A percentile compares a stretch with the other conserved stretches of the same genome.
phyloP scores from a whole-genome alignment of 2,888 invertebrate genomes.

The Ctenicera cuprea region DNA sequence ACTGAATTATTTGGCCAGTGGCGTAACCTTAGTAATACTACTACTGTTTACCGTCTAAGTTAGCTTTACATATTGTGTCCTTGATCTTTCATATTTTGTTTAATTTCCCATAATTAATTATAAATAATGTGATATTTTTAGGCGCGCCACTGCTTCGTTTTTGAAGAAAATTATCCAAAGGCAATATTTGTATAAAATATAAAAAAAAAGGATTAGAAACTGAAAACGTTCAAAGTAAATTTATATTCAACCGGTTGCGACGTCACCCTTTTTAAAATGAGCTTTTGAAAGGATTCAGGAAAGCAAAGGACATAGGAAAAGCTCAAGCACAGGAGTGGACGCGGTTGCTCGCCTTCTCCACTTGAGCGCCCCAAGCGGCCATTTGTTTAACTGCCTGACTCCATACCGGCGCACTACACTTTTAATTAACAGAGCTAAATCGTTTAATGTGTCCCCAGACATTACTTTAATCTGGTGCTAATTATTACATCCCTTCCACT shows the following conservation, averaged over 20 bases:
- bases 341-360: conserved; percentile 49
- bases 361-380: conserved; percentile 65
- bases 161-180: too few relatives aligned
- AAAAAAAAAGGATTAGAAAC: too few relatives aligned
- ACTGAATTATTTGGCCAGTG: too few relatives aligned
- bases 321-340: conserved; percentile 46
- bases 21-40: too few relatives aligned
- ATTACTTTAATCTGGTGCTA: conserved; percentile 80
- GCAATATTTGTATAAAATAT: too few relatives aligned
- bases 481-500: conserved; percentile 74
- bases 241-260: background rate
- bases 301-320: conserved; percentile 27
- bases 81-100: too few relatives aligned
- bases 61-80: too few relatives aligned
- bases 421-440: conserved; percentile 75
- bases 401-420: conserved; percentile 69
- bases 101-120: too few relatives aligned
- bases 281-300: background rate
- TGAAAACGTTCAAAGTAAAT: too few relatives aligned
- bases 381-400: conserved; percentile 67
- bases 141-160: too few relatives aligned
- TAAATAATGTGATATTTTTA: too few relatives aligned
- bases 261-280: background rate
- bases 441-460: conserved; percentile 78
- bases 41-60: too few relatives aligned